Base-by-base conservation (phyloP, 2,797 vertebrate species). In the Amphiprion clarkii region DNA sequence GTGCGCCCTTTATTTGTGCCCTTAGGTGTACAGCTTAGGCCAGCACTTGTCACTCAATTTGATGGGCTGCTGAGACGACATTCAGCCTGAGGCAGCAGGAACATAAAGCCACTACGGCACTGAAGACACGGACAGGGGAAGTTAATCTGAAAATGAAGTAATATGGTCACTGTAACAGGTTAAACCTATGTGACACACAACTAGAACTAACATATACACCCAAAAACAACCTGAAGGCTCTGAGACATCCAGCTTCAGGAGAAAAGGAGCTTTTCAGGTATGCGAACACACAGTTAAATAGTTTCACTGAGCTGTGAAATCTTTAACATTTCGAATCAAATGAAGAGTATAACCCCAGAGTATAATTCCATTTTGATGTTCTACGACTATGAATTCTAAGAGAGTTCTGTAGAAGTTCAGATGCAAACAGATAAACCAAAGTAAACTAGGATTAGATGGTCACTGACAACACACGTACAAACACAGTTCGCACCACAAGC, bases 11-110 rank as follows among this genome's bases (percentile, higher is more conserved):
- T 86, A 78, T 86, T 88, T 84, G 76, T 84, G 76, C 75, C 92
- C 79, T 85, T 40, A 33, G 88, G 90, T 89, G 74, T 52, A 39
- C 51, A 58, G 69, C 83, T 87, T 84, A 60, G 67, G 78, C 79
- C 68, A 61, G 46, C 64, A 57, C 74, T 71, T 91, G 90, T 89
- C 92, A 93, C 67, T 93, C 91, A 92, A 52, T 63, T 77, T 93
- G 89, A 93, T 67, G 83, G 71, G 74, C 78, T 81, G 81, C 78
- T 73, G 75, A 85, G 60, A 75, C 56, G 58, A 87, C 83, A 70
- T 77, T 83, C 42, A 79, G 74, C 91, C 86, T 16, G 74, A 78
- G 87, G 92, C 87, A 16, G 65, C 49, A 46, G 67, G 40, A 85
- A 78, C 81, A 71, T 40, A 55, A 74, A 78, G 68, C 29, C 82